Evolutionary conservation across 2,888 invertebrate genomes (phyloP).

Genomic region (Halictus ligatus): DNA sequence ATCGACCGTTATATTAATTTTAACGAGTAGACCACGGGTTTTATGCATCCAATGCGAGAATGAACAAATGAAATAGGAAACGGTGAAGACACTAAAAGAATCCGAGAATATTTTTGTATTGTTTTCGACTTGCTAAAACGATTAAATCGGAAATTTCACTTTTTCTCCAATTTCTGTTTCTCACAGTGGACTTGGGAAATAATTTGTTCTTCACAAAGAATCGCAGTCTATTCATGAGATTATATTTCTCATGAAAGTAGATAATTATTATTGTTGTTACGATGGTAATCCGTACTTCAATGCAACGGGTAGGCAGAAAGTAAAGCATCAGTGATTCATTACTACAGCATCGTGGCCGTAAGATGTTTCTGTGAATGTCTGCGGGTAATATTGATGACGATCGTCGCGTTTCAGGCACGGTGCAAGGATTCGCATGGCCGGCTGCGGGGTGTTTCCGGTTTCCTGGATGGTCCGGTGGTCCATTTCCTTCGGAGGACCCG

Average conservation of each 20-base stretch:
- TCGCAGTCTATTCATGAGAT: too few relatives aligned
- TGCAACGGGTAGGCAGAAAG: not conserved
- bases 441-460: not conserved
- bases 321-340: not conserved
- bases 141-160: too few relatives aligned
- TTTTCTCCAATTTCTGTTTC: too few relatives aligned
- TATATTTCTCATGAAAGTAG: too few relatives aligned
- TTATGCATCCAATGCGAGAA: not conserved
- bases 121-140: too few relatives aligned
- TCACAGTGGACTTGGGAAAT: not conserved
- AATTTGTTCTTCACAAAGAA: not conserved
- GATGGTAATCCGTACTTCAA: not conserved
- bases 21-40: too few relatives aligned
- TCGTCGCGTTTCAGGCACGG: not conserved
- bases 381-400: not conserved
- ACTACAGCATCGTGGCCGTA: too few relatives aligned
- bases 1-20: too few relatives aligned
- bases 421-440: not conserved
- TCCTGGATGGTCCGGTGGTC: not conserved
- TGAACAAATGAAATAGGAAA: not conserved
- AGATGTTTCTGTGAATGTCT: not conserved
- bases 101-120: not conserved
- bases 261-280: not conserved
- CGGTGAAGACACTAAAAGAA: not conserved
- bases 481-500: constrained; percentile 13